A percentile compares a stretch with the other conserved stretches of the same genome.
phyloP scores from a whole-genome alignment of 2,113 vertebrate genomes.

The Gymnocephalus cernua region DNA sequence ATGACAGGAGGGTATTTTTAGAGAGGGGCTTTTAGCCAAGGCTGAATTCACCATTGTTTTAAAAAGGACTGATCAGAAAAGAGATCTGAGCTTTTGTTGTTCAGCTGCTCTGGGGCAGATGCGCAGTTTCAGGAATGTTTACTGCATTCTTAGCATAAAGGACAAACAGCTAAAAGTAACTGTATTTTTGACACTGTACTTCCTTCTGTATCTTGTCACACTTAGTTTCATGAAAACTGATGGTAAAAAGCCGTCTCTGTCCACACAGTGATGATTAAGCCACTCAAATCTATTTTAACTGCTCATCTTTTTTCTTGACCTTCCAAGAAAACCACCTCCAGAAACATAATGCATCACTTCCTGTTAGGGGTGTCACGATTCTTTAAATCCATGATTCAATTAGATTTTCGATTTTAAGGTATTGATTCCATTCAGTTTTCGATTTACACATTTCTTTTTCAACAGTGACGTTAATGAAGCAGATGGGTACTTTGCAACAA shows the following conservation, averaged over 20 bases:
- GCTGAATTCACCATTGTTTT: slow-evolving; percentile 53
- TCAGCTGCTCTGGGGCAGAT: slow-evolving; percentile 15
- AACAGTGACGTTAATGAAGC: too few species aligned
- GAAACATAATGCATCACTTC: not conserved
- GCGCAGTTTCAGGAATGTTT: not conserved
- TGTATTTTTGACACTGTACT: not conserved
- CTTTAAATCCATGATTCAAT: too few species aligned
- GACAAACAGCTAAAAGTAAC: not conserved
- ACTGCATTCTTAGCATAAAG: not conserved
- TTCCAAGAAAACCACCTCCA: not conserved
- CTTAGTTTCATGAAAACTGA: not conserved
- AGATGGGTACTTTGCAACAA: too few species aligned
- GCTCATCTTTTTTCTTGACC: not conserved
- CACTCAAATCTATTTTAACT: not conserved
- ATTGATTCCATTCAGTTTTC: too few species aligned
- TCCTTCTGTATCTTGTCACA: not conserved
- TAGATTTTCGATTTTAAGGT: too few species aligned
- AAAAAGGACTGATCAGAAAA: slow-evolving; percentile 20
- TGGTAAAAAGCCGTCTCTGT: not conserved
- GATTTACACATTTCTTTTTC: too few species aligned
- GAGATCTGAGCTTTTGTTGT: slow-evolving; percentile 18
- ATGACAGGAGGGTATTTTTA: slow-evolving; percentile 81
- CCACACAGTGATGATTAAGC: not conserved
- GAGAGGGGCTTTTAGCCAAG: slow-evolving; percentile 57
- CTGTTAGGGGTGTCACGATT: too few species aligned